Evolutionary conservation across 2,888 invertebrate species (phyloP), one percentile per base, ranked within the genome.

Genomic region (Sipha maydis): DNA sequence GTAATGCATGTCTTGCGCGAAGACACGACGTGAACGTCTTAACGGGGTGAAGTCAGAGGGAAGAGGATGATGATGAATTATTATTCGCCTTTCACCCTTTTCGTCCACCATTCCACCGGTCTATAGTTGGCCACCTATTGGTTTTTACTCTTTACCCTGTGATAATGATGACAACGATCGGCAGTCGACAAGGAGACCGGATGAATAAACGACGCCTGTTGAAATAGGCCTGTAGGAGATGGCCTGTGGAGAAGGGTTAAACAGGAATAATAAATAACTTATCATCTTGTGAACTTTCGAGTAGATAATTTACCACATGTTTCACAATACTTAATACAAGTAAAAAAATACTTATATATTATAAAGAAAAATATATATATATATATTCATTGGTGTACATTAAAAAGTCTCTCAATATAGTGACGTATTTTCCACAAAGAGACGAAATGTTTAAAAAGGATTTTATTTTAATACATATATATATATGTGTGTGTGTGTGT

Each of bases 401-500:
- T 73, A 54, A 83, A 56, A 75, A 56, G 73, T 8, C 28, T 61
- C 17, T 38, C 67, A 31, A 7, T 11, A 38, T 28, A 56, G 56
- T 41, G 41, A 67, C 75, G 38, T 84, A 75, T 86, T 71, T 86
- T 79, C 38, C 28, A 3, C 21, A 28, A 25, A 56, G 56, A 75
- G 80, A 73, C 79, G 73, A 80, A 80, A 80, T 80, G 86, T 80
- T 86, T 71, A 86, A 79, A 86, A 86, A 86, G 73, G 71, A 79
- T 86, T 86, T 80, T 79, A 34, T 56, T 34, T 21, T 19, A 1
- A 38, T 56, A 77, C 38, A 28, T 61, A 79, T 61, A 38, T 61
- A 31, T 3, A 31, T 28, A 31, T 71, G 38, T 4, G 34, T 34
- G 4, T 34, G 34, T 34, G 34, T 34, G 34, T 34, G 4, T 34